Conservation (phyloP, 1,140 invertebrate genomes). For the Leptinotarsa lineolata region DNA sequence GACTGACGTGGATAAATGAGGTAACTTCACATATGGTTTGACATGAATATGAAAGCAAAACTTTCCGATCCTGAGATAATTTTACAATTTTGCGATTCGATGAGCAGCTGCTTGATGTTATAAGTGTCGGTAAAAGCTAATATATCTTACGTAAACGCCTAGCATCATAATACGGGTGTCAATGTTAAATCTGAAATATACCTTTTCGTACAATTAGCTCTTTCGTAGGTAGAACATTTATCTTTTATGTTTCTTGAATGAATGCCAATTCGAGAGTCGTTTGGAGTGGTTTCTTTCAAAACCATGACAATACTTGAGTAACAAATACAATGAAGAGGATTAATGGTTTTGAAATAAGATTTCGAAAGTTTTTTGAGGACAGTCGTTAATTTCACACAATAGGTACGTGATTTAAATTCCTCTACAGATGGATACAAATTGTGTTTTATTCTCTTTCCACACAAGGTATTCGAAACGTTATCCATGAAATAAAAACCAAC, state of each 20-base stretch:
- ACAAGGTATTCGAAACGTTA: too few species aligned
- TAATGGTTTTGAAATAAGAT: constrained; percentile 8
- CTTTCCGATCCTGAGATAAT: background rate
- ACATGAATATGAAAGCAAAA: too few species aligned
- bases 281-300: constrained; percentile 19
- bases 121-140: background rate
- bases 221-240: background rate
- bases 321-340: constrained; percentile 7
- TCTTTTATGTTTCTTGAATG: constrained; percentile 9
- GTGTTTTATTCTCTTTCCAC: background rate
- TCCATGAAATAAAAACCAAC: too few species aligned
- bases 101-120: background rate
- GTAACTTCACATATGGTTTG: too few species aligned
- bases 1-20: too few species aligned
- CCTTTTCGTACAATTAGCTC: constrained; percentile 15
- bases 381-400: constrained; percentile 12
- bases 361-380: constrained; percentile 3
- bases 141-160: background rate
- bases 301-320: background rate
- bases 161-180: constrained; percentile 5
- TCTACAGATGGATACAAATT: background rate
- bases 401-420: background rate
- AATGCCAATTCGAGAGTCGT: constrained; percentile 14
- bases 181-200: constrained; percentile 14
- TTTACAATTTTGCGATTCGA: constrained; percentile 1